Conservation (phyloP, 2,113 vertebrate genomes). For the Alexandromys fortis region DNA sequence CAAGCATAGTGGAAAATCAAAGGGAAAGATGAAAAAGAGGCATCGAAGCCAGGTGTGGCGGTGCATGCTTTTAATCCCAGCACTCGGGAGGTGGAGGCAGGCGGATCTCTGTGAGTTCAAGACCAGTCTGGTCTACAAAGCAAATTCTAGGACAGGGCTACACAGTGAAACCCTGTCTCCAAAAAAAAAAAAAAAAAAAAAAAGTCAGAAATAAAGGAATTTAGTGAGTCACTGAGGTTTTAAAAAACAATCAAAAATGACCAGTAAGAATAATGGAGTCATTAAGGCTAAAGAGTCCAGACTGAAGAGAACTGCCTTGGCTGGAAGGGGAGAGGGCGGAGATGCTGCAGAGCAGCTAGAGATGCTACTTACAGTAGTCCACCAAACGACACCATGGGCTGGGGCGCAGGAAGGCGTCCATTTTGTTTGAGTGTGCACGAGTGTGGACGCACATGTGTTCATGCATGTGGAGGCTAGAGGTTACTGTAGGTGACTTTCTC, state of each 20-base stretch:
- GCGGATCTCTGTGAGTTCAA: no score
- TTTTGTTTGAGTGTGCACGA: background rate
- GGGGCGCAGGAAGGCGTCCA: background rate
- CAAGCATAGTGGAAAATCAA: background rate
- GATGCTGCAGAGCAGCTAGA: background rate
- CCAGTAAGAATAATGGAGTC: background rate
- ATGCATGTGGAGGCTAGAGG: no score
- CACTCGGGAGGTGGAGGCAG: no score
- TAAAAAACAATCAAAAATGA: background rate
- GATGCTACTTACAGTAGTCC: background rate
- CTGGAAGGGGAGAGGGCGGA: fast-evolving
- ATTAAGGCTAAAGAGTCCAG: background rate
- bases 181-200: background rate
- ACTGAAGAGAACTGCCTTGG: background rate
- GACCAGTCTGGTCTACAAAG: no score
- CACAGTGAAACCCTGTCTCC: no score
- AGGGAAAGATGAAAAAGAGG: constrained; percentile 20
- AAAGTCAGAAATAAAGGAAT: constrained; percentile 38
- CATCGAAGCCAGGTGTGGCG: background rate
- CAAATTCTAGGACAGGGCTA: no score
- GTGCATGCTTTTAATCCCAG: no score
- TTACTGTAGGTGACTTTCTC: no score
- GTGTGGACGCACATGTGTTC: background rate
- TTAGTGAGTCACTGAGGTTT: constrained; percentile 48
- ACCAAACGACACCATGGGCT: background rate